phyloP scores from a whole-genome alignment of 2,888 invertebrate genomes.

The Sinopyrophorus schimmeli region DNA sequence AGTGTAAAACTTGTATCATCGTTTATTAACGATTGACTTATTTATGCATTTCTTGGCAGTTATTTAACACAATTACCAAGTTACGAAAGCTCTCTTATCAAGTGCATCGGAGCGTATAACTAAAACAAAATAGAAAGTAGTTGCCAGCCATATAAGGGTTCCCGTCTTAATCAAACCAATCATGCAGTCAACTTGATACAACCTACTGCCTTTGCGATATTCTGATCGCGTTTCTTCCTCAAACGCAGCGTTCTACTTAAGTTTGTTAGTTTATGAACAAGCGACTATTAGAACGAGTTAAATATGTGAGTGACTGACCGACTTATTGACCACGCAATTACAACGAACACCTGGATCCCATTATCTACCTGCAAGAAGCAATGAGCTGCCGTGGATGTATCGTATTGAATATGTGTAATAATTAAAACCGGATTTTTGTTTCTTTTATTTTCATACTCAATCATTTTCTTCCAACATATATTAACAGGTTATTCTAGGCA shows the following conservation, averaged over 20 bases:
- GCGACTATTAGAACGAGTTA: constrained; percentile 16
- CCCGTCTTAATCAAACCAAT: too few species aligned
- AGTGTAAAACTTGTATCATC: too few species aligned
- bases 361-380: constrained; percentile 31
- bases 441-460: too few species aligned
- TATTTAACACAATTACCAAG: too few species aligned
- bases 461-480: constrained; percentile 13
- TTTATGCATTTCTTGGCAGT: too few species aligned
- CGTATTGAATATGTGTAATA: constrained; percentile 19
- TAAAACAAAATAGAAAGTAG: too few species aligned
- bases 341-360: constrained; percentile 38
- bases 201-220: too few species aligned
- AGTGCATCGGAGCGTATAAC: too few species aligned
- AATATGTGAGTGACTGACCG: constrained; percentile 28
- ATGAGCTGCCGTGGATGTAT: constrained; percentile 19
- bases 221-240: constrained; percentile 20
- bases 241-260: constrained; percentile 15
- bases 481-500: constrained; percentile 6
- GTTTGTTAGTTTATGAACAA: constrained; percentile 10
- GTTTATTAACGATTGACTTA: too few species aligned
- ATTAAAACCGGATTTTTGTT: constrained; percentile 20
- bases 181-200: too few species aligned
- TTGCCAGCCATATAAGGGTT: too few species aligned
- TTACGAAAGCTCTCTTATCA: too few species aligned
- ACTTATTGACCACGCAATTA: constrained; percentile 29